Evolutionary conservation across 2,797 vertebrate genomes (phyloP).

Genomic region (Telmatherina bonti): DNA sequence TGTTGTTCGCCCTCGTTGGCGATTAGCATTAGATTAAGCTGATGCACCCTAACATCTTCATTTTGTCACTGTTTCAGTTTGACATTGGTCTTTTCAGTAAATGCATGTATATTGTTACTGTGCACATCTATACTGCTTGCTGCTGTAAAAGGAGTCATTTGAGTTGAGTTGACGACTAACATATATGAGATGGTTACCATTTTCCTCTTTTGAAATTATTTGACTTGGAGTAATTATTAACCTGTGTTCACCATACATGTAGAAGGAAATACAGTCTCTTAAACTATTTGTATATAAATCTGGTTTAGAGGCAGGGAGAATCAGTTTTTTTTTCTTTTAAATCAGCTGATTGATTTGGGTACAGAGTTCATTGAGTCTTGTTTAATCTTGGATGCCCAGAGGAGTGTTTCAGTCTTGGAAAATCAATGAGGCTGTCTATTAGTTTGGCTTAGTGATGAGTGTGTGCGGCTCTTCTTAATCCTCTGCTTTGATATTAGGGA

Average conservation of each 20-base stretch:
- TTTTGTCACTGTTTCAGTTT: slow-evolving; percentile 4
- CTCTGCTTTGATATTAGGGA: slow-evolving; percentile 31
- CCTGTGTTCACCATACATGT: neutral
- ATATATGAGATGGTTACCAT: neutral
- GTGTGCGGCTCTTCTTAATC: slow-evolving; percentile 35
- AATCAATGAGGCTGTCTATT: slow-evolving; percentile 60
- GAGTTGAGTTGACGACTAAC: neutral
- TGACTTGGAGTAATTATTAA: neutral
- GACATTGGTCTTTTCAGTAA: neutral
- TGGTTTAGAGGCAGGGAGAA: neutral
- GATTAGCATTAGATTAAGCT: slow-evolving; percentile 34
- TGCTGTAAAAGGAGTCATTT: neutral
- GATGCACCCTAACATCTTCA: slow-evolving; percentile 13
- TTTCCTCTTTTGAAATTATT: too few relatives aligned
- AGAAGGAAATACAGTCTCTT: neutral
- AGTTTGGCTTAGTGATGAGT: slow-evolving; percentile 51
- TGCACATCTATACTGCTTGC: neutral
- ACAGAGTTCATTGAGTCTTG: slow-evolving; percentile 53
- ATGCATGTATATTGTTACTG: neutral
- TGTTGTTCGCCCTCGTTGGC: slow-evolving; percentile 47
- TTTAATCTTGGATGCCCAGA: slow-evolving; percentile 39
- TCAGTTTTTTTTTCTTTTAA: slow-evolving; percentile 7
- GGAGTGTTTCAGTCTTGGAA: slow-evolving; percentile 18
- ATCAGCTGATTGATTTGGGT: slow-evolving; percentile 38
- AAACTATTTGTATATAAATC: neutral